These are phyloP conservation scores for Aphis gossypii DNA, from an alignment of 1,140 invertebrate species.

Conservation along the genomic window DNA sequence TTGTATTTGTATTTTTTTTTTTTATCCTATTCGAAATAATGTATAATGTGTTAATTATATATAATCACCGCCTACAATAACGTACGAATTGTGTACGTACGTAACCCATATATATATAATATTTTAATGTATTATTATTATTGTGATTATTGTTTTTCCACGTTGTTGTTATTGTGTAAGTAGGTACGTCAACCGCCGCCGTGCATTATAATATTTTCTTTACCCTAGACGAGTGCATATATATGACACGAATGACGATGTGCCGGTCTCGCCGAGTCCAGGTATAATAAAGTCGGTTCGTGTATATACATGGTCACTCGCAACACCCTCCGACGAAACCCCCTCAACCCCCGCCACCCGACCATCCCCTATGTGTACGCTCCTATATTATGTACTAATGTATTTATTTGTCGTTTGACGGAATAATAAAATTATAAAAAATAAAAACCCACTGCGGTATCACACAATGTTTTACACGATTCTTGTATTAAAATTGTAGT, in stretches of 20 bases:
- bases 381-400: slow-evolving; percentile 13
- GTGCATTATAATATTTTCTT: background rate
- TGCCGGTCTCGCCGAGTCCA: background rate
- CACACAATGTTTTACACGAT: slow-evolving; percentile 58
- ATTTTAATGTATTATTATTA: background rate
- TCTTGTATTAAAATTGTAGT: slow-evolving; percentile 58
- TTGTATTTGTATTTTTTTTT: background rate
- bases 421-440: background rate
- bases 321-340: background rate
- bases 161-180: background rate
- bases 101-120: background rate
- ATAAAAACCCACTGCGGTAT: slow-evolving; percentile 51
- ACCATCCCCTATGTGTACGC: background rate
- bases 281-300: background rate
- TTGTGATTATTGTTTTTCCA: slow-evolving; percentile 2
- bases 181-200: background rate
- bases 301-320: background rate
- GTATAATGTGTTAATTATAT: background rate
- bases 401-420: slow-evolving; percentile 11
- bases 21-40: background rate
- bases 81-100: background rate
- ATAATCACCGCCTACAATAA: background rate
- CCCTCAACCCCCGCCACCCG: too few species aligned
- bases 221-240: background rate
- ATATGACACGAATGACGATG: background rate